Percentiles rank a stretch among this genome's conserved stretches.
Conservation (phyloP, 2,797 vertebrate species). For the Sphenopsis melanotis region DNA sequence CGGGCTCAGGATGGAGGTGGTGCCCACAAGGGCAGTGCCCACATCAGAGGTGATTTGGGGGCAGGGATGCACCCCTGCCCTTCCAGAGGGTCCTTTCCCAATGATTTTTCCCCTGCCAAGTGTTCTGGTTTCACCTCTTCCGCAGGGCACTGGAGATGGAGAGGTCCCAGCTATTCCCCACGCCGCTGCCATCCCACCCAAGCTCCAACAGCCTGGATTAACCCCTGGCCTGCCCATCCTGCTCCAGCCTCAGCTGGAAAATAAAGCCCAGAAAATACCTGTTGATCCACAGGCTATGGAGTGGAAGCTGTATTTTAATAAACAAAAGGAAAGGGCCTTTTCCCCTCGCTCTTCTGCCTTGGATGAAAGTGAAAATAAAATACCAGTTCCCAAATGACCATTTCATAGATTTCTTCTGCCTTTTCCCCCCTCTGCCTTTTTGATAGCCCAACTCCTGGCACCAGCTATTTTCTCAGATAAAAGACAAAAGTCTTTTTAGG, state of each 20-base stretch:
- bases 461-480: slow-evolving; percentile 67
- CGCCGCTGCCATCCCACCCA: fast-evolving
- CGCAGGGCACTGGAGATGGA: fast-evolving
- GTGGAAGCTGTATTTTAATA: slow-evolving; percentile 11
- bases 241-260: neutral
- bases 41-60: fast-evolving
- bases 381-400: slow-evolving; percentile 31
- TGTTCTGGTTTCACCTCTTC: neutral
- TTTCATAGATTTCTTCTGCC: slow-evolving; percentile 7
- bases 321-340: neutral
- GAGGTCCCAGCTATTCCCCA: neutral
- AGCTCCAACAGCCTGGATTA: neutral
- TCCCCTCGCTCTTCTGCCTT: neutral
- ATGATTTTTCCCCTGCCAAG: fast-evolving
- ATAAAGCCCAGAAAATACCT: neutral
- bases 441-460: slow-evolving; percentile 38
- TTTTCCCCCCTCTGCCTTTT: slow-evolving; percentile 6
- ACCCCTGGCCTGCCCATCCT: neutral
- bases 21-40: neutral
- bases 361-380: slow-evolving; percentile 45
- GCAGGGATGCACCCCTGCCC: neutral
- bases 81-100: neutral
- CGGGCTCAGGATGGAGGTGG: fast-evolving
- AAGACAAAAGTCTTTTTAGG: slow-evolving; percentile 66
- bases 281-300: neutral